Conservation (phyloP, 1,140 invertebrate species). For the Heliconius congener region DNA sequence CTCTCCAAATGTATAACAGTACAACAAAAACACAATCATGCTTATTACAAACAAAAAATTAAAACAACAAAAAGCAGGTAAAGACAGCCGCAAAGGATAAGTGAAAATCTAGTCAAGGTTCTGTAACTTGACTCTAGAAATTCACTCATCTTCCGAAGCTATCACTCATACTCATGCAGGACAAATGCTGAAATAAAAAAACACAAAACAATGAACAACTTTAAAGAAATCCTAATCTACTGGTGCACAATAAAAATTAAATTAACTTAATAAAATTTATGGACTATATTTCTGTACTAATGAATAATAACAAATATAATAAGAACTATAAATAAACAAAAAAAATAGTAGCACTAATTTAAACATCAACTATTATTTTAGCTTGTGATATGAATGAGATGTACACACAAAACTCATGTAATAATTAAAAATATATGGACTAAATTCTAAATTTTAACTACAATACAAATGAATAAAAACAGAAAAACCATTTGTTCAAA, state of each 20-base stretch:
- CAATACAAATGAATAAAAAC: too few relatives aligned
- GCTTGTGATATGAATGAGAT: too few relatives aligned
- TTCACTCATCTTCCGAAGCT: conserved; percentile 70
- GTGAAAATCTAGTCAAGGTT: conserved; percentile 83
- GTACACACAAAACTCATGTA: too few relatives aligned
- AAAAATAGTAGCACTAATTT: too few relatives aligned
- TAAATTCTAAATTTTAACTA: too few relatives aligned
- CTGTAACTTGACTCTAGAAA: conserved; percentile 73
- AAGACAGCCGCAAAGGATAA: conserved; percentile 74
- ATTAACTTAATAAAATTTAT: conserved; percentile 4
- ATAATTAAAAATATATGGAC: too few relatives aligned
- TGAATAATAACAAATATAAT: too few relatives aligned
- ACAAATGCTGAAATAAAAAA: conserved; percentile 33
- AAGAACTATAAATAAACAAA: too few relatives aligned
- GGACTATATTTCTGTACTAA: too few relatives aligned
- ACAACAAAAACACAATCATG: background rate
- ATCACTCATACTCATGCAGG: conserved; percentile 50
- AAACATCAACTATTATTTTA: too few relatives aligned
- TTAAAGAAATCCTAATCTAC: conserved; percentile 21
- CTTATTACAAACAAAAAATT: conserved; percentile 29
- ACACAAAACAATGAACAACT: conserved; percentile 43
- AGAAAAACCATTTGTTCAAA: too few relatives aligned
- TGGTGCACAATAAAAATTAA: conserved; percentile 2
- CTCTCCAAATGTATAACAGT: conserved; percentile 19
- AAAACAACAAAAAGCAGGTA: conserved; percentile 53